Conservation (phyloP, 2,113 vertebrate genomes). For the Tyto alba region DNA sequence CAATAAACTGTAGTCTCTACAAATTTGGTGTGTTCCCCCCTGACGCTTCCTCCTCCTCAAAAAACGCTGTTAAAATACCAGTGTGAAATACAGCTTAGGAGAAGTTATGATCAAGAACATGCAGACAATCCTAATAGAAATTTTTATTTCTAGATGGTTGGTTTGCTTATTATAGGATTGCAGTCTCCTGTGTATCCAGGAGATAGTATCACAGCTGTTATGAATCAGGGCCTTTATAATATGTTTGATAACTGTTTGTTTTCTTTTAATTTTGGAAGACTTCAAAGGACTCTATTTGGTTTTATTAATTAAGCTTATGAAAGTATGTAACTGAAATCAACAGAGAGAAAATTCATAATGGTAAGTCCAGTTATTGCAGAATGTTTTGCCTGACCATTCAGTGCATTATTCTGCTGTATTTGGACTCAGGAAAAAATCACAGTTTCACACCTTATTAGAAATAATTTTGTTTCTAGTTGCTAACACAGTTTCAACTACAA, state of each 20-base stretch:
- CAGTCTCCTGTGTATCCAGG: background rate
- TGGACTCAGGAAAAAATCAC: background rate
- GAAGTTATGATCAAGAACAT: background rate
- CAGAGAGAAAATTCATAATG: background rate
- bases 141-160: background rate
- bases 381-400: background rate
- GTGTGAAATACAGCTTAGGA: background rate
- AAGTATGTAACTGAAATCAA: background rate
- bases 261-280: background rate
- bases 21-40: background rate
- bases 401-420: background rate
- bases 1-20: background rate
- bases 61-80: background rate
- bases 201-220: background rate
- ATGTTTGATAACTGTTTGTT: background rate
- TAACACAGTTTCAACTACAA: background rate
- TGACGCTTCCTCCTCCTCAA: background rate
- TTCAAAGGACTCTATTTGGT: background rate
- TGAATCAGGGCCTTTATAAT: background rate
- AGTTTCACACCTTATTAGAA: background rate
- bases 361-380: background rate
- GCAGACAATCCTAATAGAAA: background rate
- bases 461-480: background rate
- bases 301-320: background rate
- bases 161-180: background rate